Evolutionary conservation across 2,888 invertebrate genomes (phyloP), one percentile per base, ranked within the genome.

Genomic region (Ichneumon xanthorius): DNA sequence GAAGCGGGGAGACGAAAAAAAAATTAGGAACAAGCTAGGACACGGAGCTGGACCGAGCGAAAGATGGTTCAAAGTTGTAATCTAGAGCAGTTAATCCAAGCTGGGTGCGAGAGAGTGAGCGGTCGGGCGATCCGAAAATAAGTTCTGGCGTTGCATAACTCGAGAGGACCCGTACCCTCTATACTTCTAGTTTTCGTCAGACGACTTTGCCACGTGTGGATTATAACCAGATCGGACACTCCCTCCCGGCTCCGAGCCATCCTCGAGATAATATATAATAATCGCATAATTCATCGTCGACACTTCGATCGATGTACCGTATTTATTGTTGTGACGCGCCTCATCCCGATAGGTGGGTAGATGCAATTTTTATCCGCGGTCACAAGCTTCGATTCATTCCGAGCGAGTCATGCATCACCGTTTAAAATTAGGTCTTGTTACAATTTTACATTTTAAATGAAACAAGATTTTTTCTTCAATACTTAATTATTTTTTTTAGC

Each of bases 101-200:
- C 70, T 75, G 82, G 61, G 71, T 55, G 55, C 37, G 58, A 68
- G 80, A 79, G 80, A 75, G 40, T 55, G 70, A 67, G 82, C 82
- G 68, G 77, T 77, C 40, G 61, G 80, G 82, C 80, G 71, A 80
- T 72, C 80, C 85, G 65, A 85, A 82, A 85, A 85, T 85, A 85
- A 85, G 79, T 82, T 80, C 68, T 68, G 80, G 81, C 71, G 82
- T 85, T 85, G 80, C 85, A 68, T 85, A 85, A 85, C 82, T 80
- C 50, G 70, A 48, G 67, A 82, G 63, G 76, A 85, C 50, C 80
- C 76, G 80, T 45, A 67, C 63, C 22, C 14, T 73, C 33, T 61
- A 76, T 76, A 76, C 33, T 0, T 19, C 30, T 9, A 11, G 48
- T 63, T 37, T 50, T 61, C 61, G 26, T 26, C 73, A n/a, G n/a